Base-by-base conservation (phyloP, 2,888 invertebrate genomes). In the Aphrophora alni region DNA sequence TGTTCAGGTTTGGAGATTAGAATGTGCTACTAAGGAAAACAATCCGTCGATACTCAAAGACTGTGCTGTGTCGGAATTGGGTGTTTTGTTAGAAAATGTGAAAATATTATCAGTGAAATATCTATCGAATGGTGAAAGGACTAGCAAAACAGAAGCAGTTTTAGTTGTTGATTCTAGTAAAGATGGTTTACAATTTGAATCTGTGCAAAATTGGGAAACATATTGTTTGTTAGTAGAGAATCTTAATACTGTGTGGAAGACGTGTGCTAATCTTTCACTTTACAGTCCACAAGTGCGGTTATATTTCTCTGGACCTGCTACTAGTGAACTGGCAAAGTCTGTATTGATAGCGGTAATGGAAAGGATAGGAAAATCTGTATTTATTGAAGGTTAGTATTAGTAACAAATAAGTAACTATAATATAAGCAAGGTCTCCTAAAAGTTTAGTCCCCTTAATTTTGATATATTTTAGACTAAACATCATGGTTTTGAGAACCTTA, bases 231-330 rank as follows among this genome's bases (percentile, higher is more conserved):
- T 88, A 69, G 82, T 91, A 82, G 89, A 89, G 85, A 89, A 88
- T 70, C 87, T 89, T 12, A 88, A 88, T 82, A 89, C 89, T 68
- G 90, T 90, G 83, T 91, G 91, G 91, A 88, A 88, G 86, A 89
- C 89, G 0, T 90, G 90, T 84, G 90, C 90, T 4, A 87, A 87
- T 8, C 85, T 93, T 71, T 90, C 91, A 44, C 85, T 92, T 75
- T 91, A 90, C 87, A 91, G 92, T 82, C 91, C 92, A 0, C 87
- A 88, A 87, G 91, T 92, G 84, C 88, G 92, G 0, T 85, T 86
- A 84, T 88, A 89, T 85, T 86, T 91, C 78, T 88, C 88, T 21
- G 86, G 87, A 26, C 89, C 90, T 86, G 76, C 85, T 0, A 88
- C 89, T 85, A 87, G 89, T 81, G 80, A 87, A 80, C 88, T 89